phyloP scores from a whole-genome alignment of 2,113 vertebrate species.

The Oxyura jamaicensis region DNA sequence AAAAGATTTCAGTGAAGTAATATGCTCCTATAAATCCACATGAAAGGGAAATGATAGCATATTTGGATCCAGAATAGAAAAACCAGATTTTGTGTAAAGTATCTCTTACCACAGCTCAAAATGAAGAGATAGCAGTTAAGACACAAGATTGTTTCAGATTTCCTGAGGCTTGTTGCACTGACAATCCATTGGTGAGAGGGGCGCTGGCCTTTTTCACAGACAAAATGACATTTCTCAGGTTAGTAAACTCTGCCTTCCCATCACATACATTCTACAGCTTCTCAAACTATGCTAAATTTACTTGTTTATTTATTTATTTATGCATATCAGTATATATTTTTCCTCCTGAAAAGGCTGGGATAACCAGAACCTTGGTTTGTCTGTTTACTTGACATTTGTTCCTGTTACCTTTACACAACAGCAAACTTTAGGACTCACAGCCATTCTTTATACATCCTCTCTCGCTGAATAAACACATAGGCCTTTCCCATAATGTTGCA shows the following conservation, averaged over 20 bases:
- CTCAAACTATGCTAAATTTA: accelerated
- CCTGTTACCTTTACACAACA: background rate
- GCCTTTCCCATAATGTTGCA: background rate
- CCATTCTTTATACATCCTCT: background rate
- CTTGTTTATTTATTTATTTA: background rate
- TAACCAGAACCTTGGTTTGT: background rate
- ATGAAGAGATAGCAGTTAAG: background rate
- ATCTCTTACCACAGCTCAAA: background rate
- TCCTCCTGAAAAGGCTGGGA: background rate
- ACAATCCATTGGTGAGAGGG: background rate
- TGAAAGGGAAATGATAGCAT: background rate
- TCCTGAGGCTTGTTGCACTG: background rate
- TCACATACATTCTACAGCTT: background rate
- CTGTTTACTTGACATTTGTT: background rate
- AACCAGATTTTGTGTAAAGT: background rate
- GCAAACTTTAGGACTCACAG: background rate
- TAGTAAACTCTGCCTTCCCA: background rate
- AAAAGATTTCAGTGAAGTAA: background rate
- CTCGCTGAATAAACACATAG: background rate
- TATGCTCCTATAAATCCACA: background rate
- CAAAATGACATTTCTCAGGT: background rate
- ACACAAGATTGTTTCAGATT: background rate
- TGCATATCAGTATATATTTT: background rate
- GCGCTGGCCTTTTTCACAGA: background rate
- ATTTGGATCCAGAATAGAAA: background rate